Base-by-base conservation (phyloP, 2,888 invertebrate genomes). In the Cosmopolites sordidus region DNA sequence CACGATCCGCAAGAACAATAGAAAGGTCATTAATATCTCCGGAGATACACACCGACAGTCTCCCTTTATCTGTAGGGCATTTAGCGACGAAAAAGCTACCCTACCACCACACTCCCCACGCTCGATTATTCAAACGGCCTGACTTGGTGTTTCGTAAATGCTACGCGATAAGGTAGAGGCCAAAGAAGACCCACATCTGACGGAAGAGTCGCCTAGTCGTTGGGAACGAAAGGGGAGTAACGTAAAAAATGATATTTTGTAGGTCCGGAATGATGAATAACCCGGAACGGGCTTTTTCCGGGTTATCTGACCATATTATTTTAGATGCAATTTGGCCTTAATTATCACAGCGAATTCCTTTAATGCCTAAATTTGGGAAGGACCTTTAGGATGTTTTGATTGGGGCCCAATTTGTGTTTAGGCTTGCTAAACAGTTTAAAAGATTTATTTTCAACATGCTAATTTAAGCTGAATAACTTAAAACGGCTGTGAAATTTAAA, bases 21-120 rank as follows among this genome's bases (percentile, higher is more conserved):
- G 33, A 12, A 33, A 33, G 33, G 33, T 33, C 33, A 33, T 33
- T 33, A 33, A 33, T 33, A 33, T 33, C 33, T 33, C 33, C 33
- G 33, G 12, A 33, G 33, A 12, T 12, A 33, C 33, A 33, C 33
- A 12, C n/a, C n/a, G 33, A 33, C 33, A 33, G 33, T 33, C 33
- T 11, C 12, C 12, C 33, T 33, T 33, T 33, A 33, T 33, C 33
- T 33, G 33, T 3, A 33, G 12, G 12, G 12, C 33, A 33, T 33
- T 33, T 33, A 9, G 33, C 8, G 33, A 33, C 33, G 33, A 33
- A 33, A 33, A 33, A 33, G 33, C 33, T 33, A 33, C n/a, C 33
- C 33, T 11, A 12, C 5, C 33, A 12, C 11, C 12, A 33, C 12
- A 11, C 33, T 33, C 5, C 33, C 4, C 3, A 4, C 33, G n/a